Percentiles rank a stretch among this genome's conserved stretches.
These are phyloP conservation scores for Bubalus kerabau DNA, from an alignment of 2,113 vertebrate species.

Conservation along the genomic window DNA sequence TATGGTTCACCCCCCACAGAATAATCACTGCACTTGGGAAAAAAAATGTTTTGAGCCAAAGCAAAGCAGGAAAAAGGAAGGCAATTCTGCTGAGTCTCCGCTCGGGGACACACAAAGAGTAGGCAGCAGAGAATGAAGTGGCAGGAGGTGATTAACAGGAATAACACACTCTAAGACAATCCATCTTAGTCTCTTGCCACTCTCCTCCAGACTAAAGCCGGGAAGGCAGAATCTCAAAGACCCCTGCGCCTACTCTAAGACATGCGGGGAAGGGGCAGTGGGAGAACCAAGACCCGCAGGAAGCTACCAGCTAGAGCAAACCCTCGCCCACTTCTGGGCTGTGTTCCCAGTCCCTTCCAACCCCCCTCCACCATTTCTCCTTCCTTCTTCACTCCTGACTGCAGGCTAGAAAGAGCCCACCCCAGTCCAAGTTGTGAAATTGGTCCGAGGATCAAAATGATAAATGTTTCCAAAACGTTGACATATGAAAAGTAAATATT, in stretches of 20 bases:
- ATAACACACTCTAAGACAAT: background rate
- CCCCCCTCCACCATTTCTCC: background rate
- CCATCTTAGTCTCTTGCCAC: background rate
- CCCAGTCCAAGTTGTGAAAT: slow-evolving; percentile 30
- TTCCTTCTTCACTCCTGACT: background rate
- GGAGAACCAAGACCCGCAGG: background rate
- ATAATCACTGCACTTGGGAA: background rate
- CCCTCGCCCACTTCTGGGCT: slow-evolving; percentile 21
- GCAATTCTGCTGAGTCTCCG: background rate
- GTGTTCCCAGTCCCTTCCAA: background rate
- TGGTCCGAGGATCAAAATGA: slow-evolving; percentile 48
- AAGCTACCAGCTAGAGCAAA: background rate
- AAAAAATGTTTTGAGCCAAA: background rate
- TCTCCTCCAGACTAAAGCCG: background rate
- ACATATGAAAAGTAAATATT: slow-evolving; percentile 78
- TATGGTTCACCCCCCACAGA: background rate
- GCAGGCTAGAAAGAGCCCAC: slow-evolving; percentile 43
- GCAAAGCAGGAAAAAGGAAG: background rate
- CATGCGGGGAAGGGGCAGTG: background rate
- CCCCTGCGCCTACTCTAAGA: background rate
- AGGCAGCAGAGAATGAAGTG: background rate
- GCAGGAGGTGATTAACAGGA: background rate
- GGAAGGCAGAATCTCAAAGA: background rate
- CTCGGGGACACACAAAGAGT: background rate
- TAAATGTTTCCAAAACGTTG: slow-evolving; percentile 52